Base-by-base conservation (phyloP, 2,113 vertebrate genomes). In the Shinisaurus crocodilurus region DNA sequence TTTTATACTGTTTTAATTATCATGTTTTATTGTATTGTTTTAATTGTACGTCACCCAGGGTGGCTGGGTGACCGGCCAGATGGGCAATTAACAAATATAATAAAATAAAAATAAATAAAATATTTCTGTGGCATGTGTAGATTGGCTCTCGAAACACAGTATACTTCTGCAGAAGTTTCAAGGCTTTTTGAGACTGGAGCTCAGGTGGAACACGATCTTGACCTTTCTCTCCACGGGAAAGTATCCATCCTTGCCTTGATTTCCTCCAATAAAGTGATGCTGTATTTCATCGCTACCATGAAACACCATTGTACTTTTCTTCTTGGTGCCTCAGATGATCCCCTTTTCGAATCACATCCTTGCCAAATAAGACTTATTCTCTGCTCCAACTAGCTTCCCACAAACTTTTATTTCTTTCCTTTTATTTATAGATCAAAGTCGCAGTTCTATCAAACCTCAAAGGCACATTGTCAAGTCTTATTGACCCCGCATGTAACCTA, bases 401-500 rank as follows among this genome's bases (percentile, higher is more conserved):
- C 32, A 93, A 63, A 72, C 79, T 63, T 86, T 92, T n/a, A 60
- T 67, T 85, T 91, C 60, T n/a, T 67, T 79, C 45, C 91, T 85
- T 90, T 67, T 86, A 75, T 50, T 86, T 93, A 84, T 29, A 74
- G 69, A 15, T 65, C 27, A 91, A 92, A 91, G 92, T 72, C 63
- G 67, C 2, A 91, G 65, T 32, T 85, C 60, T 86, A 37, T 72
- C 67, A 91, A 89, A 82, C 89, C 91, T 91, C 57, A 93, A 93
- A 94, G 76, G 60, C 82, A n/a, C 6, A 85, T 48, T 90, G 83
- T 8, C 10, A 86, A 15, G 23, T 88, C 48, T 70, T 88, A 74
- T 89, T 90, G 84, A 90, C 32, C 45, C 89, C 2, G 23, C n/a
- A 69, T 93, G 90, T 92, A 81, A 92, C 81, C 60, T 45, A 92